Evolutionary conservation across 2,888 invertebrate genomes (phyloP), one percentile per base, ranked within the genome.

Genomic region (Nomada ferruginata): DNA sequence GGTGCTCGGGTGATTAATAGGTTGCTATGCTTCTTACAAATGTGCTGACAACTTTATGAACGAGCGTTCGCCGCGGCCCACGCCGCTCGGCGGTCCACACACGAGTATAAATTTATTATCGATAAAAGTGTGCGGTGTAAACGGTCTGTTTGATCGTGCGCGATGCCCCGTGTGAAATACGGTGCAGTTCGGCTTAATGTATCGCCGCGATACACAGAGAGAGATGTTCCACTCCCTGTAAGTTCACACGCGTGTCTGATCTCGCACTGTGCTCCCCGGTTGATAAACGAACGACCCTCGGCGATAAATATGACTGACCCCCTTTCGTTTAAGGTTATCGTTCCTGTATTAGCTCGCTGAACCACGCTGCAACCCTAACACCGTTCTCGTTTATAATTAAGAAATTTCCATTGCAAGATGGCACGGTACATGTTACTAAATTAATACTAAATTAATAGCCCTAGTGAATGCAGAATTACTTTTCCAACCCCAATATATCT

Each of bases 91-190:
- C 53, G 23, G 52, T 44, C 72, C 11, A 44, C 7, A 29, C 47
- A 9, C 4, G 42, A 26, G 64, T 26, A 55, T 63, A 73, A 64
- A 73, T 73, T 73, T 73, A 73, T 64, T 73, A 64, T 64, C 72
- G 55, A 55, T 55, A 64, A 73, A 61, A 55, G 44, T 18, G 44
- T 18, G 11, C n/a, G 18, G 18, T 2, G 36, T 10, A 61, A 15
- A n/a, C 50, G 50, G 63, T 47, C 20, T 23, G n/a, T 73, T 55
- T 44, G 72, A 72, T 64, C 72, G 63, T 4, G 20, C 42, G 13
- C 47, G 60, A 61, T 61, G 63, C 36, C 42, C 53, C 36, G 7
- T 23, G 52, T 72, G 52, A 61, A 72, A 61, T 63, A 61, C 60
- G 63, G n/a, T 26, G 52, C 29, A 63, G 44, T n/a, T 53, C 20